Conservation (phyloP, 35 echinoderm and acorn worm genomes). For the Antedon bifida region DNA sequence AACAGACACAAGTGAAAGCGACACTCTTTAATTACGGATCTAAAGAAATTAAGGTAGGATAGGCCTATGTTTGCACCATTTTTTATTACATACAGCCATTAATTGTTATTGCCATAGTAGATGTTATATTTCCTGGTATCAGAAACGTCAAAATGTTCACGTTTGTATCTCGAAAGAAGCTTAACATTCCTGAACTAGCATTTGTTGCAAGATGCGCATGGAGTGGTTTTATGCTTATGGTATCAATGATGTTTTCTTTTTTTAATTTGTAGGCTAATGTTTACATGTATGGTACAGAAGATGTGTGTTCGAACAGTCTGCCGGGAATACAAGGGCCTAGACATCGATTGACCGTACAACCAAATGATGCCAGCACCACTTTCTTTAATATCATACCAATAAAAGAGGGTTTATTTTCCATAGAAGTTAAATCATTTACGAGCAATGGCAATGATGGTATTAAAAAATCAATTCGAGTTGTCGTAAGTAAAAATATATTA, state of each 20-base stretch:
- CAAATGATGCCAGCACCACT: conserved; percentile 27
- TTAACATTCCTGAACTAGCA: no score
- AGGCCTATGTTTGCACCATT: not conserved
- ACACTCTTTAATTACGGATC: conserved; percentile 62
- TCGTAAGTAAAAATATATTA: no score
- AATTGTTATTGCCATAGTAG: no score
- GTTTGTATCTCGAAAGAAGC: no score
- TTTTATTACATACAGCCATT: no score
- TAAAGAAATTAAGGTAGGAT: conserved; percentile 17
- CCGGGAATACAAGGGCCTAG: not conserved
- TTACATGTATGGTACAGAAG: conserved; percentile 24
- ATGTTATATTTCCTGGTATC: no score
- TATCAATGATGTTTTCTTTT: not conserved
- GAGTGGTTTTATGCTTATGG: no score
- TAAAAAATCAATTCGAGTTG: conserved; percentile 50
- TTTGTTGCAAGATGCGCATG: no score
- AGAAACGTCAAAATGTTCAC: no score
- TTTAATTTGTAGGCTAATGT: conserved; percentile 27
- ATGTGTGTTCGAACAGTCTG: conserved; percentile 42
- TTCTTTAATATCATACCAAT: conserved; percentile 52
- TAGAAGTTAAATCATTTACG: conserved; percentile 11
- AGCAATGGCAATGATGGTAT: conserved; percentile 26
- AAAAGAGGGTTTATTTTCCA: conserved; percentile 37
- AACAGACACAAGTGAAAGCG: conserved; percentile 63
- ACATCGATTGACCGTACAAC: not conserved